Conservation (phyloP, 2,113 vertebrate species). For the Callorhinus ursinus region DNA sequence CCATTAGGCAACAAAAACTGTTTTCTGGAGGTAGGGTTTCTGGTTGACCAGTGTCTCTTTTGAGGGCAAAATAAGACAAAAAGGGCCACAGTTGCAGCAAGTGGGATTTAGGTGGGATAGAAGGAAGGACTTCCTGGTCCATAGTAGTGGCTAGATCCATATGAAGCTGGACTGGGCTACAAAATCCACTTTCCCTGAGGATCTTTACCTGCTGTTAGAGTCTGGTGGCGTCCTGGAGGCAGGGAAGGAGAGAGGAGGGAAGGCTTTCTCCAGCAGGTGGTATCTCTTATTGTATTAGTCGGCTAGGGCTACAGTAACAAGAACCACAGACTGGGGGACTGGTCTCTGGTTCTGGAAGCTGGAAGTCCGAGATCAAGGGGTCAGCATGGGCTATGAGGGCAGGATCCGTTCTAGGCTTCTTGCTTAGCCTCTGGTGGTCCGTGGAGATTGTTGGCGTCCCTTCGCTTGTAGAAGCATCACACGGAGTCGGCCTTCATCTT, state of each 20-base stretch:
- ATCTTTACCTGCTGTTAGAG: neutral
- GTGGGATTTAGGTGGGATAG: neutral
- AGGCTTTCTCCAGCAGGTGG: neutral
- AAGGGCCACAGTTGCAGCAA: neutral
- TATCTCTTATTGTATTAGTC: neutral
- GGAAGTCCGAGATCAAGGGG: neutral
- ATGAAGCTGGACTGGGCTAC: neutral
- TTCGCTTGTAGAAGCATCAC: neutral
- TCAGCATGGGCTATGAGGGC: too few species aligned
- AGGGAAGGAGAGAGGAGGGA: neutral
- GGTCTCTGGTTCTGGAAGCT: neutral
- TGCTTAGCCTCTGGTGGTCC: neutral
- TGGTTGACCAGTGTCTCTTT: neutral
- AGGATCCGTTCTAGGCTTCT: accelerated
- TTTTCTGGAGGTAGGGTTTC: neutral
- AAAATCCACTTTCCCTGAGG: neutral
- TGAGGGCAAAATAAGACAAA: neutral
- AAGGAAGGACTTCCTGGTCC: neutral
- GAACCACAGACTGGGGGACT: neutral
- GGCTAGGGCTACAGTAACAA: neutral
- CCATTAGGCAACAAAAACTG: neutral
- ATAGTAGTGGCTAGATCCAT: neutral
- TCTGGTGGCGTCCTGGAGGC: neutral
- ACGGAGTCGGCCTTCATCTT: neutral
- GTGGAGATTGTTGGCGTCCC: too few species aligned